Percentiles rank a stretch among this genome's conserved stretches.
Conservation (phyloP, 1,140 invertebrate species). For the Bombyx mandarina region DNA sequence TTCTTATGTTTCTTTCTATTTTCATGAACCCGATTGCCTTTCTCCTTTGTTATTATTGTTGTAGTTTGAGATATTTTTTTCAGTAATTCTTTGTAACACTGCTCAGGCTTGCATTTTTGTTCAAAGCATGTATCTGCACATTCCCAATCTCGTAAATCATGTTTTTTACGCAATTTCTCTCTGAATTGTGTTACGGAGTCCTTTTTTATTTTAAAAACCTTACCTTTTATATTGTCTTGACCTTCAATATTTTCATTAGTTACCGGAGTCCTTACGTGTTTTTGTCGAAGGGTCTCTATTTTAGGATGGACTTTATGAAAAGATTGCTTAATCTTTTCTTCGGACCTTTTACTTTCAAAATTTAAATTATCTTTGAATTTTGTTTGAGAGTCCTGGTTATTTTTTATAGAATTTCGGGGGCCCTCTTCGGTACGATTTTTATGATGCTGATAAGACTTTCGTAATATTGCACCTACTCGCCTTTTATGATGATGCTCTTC, state of each 20-base stretch:
- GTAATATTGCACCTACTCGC: too few species aligned
- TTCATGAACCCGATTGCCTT: constrained; percentile 2
- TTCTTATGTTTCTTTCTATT: constrained; percentile 9
- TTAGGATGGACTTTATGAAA: constrained; percentile 19
- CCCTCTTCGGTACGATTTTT: not conserved
- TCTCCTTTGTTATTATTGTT: too few species aligned
- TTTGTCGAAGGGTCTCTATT: constrained; percentile 4
- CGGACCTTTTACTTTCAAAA: constrained; percentile 15
- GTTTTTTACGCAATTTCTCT: constrained; percentile 24
- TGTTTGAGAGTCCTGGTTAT: constrained; percentile 12
- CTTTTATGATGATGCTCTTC: not conserved
- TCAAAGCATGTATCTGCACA: constrained; percentile 20
- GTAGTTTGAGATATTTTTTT: constrained; percentile 9
- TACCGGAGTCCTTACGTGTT: not conserved
- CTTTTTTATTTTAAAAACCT: constrained; percentile 26
- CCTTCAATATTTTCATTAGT: not conserved
- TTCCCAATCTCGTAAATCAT: constrained; percentile 19
- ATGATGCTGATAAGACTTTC: too few species aligned
- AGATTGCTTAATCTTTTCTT: constrained; percentile 15
- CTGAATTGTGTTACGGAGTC: constrained; percentile 33
- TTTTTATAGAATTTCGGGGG: constrained; percentile 1
- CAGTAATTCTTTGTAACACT: constrained; percentile 23
- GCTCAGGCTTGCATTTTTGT: constrained; percentile 23
- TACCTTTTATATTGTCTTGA: constrained; percentile 7
- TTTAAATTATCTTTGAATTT: constrained; percentile 19